Evolutionary conservation across 2,888 invertebrate genomes (phyloP), one percentile per base, ranked within the genome.

Genomic region (Dynastes grantii): DNA sequence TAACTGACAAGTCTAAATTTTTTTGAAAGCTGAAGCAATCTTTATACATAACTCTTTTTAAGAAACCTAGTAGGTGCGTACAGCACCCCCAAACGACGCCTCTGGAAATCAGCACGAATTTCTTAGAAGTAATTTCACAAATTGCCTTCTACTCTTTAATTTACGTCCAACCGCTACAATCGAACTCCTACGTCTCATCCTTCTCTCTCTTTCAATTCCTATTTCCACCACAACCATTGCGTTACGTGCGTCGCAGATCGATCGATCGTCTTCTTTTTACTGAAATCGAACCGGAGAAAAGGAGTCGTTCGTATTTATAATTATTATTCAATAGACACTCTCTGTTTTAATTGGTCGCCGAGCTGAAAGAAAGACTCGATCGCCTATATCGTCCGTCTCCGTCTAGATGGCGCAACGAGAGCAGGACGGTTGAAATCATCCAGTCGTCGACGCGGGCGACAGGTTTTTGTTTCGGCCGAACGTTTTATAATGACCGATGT

Each of bases 301-400:
- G 61, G 58, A 53, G n/a, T 71, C 61, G 83, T 82, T 87, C 71
- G 75, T 85, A 84, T 84, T 85, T 85, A 86, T 88, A 88, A 89
- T 89, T 89, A 89, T 88, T 88, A 88, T 88, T 88, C 88, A 88
- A 88, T 88, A 88, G 88, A 87, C 88, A 87, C 88, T 88, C 88
- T 87, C 88, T 86, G 88, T 88, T 89, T 89, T 89, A 89, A 89
- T 89, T 89, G 89, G 89, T 87, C 87, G 87, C 87, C 88, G 88
- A 13, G 65, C 22, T 16, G 6, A 55, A 16, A 22, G 55, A n/a
- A 63, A 68, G 61, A 68, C 32, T 63, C 76, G 70, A 68, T 51
- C 71, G 53, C 9, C 40, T 64, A 49, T 2, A 4, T 55, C 8
- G 11, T 75, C 49, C 73, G 27, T 75, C 73, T 61, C 55, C 27